These are phyloP conservation scores for Xenopus tropicalis DNA, from an alignment of 2,113 vertebrate species.

Conservation along the genomic window DNA sequence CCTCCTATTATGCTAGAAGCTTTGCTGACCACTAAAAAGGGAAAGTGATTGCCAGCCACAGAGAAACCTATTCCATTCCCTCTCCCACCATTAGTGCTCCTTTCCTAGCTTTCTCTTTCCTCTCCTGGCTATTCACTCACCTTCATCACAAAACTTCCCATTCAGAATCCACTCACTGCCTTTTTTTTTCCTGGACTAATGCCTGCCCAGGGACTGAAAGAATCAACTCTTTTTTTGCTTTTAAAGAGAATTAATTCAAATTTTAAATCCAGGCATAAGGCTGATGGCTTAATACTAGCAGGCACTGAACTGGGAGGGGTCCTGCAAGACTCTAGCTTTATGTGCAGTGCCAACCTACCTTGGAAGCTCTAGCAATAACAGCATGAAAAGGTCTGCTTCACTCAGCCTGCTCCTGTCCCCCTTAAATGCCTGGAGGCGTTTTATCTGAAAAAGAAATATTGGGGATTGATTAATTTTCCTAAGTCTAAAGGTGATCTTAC, in stretches of 20 bases:
- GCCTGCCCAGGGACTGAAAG: neutral
- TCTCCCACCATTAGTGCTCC: neutral
- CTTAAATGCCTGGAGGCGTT: slow-evolving; percentile 60
- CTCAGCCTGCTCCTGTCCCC: slow-evolving; percentile 58
- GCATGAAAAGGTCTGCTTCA: slow-evolving; percentile 72
- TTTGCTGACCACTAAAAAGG: neutral
- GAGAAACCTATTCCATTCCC: too few species aligned
- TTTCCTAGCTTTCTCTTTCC: neutral
- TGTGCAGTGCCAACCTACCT: slow-evolving; percentile 53
- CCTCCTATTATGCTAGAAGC: slow-evolving; percentile 21
- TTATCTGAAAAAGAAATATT: slow-evolving; percentile 53
- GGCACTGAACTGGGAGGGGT: too few species aligned
- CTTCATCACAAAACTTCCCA: neutral
- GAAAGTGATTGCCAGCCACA: neutral
- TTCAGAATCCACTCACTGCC: neutral
- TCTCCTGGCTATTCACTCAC: neutral
- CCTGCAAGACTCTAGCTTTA: too few species aligned
- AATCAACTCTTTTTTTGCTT: too few species aligned
- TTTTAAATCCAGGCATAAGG: too few species aligned
- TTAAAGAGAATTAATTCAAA: too few species aligned
- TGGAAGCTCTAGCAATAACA: slow-evolving; percentile 65
- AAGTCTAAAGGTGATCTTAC: too few species aligned
- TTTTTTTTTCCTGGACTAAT: neutral
- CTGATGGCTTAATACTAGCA: too few species aligned
- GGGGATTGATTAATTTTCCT: too few species aligned